phyloP scores from a whole-genome alignment of 2,113 vertebrate species.

The Anolis sagrei region DNA sequence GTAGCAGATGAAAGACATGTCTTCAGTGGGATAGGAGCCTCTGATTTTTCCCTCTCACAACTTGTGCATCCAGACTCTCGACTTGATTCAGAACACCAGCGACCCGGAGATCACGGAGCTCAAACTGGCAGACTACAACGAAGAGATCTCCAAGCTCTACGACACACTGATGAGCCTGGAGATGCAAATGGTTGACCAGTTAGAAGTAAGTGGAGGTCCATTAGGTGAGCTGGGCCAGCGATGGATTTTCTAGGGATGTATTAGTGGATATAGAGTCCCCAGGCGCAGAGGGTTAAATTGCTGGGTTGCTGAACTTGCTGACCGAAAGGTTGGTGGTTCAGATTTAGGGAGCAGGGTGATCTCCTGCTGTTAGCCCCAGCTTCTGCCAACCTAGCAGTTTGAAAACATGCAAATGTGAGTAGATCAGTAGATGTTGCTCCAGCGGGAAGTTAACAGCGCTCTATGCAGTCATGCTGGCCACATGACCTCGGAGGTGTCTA shows the following conservation, averaged over 20 bases:
- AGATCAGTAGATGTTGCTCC: no score
- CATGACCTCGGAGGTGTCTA: no score
- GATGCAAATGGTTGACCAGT: constrained; percentile 78
- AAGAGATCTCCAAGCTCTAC: constrained; percentile 75
- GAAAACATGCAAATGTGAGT: no score
- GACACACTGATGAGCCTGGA: constrained; percentile 83
- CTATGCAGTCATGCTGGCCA: no score
- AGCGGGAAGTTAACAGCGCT: no score
- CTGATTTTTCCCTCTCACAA: constrained; percentile 30
- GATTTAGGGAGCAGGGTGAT: no score
- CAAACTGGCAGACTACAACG: constrained; percentile 55
- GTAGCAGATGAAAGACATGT: background rate
- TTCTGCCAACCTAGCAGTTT: no score
- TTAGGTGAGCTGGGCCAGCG: background rate
- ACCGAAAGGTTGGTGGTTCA: no score
- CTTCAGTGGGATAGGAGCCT: constrained; percentile 38
- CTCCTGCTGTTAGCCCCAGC: no score
- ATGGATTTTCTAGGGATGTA: background rate
- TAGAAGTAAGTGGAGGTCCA: constrained; percentile 80
- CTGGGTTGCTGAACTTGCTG: no score
- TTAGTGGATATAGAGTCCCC: no score
- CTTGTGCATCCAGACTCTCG: constrained; percentile 70
- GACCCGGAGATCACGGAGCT: constrained; percentile 61
- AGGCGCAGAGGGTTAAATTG: no score
- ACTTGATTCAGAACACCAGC: constrained; percentile 66